phyloP scores from a whole-genome alignment of 2,113 vertebrate species.

The Noturus placidus region DNA sequence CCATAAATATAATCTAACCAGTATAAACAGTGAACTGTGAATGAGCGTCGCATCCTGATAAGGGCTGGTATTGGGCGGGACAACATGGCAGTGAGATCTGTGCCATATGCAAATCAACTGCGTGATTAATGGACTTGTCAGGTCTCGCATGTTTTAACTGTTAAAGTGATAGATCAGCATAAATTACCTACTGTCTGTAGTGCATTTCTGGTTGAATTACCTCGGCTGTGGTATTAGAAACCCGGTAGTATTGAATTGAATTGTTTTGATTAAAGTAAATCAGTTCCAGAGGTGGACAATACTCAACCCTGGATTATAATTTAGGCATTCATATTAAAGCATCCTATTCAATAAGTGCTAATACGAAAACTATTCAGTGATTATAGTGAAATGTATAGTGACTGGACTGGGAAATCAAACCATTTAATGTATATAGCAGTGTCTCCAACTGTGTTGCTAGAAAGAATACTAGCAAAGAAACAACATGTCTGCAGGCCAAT shows the following conservation, averaged over 20 bases:
- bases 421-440: not conserved
- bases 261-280: not conserved
- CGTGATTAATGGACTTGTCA: conserved; percentile 39
- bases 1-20: conserved; percentile 39
- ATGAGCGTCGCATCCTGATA: conserved; percentile 8
- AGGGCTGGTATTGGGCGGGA: not conserved
- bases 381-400: not conserved
- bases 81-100: not conserved
- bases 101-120: conserved; percentile 39
- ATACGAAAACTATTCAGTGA: too few species aligned
- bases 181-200: not conserved
- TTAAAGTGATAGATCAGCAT: not conserved
- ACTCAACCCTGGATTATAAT: not conserved
- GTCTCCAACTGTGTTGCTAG: too few species aligned
- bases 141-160: conserved; percentile 8
- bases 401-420: not conserved
- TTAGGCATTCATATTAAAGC: not conserved
- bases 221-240: not conserved
- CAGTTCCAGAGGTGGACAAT: not conserved
- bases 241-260: not conserved
- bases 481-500: too few species aligned
- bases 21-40: conserved; percentile 5
- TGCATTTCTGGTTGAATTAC: not conserved
- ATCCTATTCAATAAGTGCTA: not conserved
- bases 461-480: too few species aligned